Percentiles rank a stretch among this genome's conserved stretches.
Conservation (phyloP, 2,888 invertebrate species). For the Pediacus dermestoides region DNA sequence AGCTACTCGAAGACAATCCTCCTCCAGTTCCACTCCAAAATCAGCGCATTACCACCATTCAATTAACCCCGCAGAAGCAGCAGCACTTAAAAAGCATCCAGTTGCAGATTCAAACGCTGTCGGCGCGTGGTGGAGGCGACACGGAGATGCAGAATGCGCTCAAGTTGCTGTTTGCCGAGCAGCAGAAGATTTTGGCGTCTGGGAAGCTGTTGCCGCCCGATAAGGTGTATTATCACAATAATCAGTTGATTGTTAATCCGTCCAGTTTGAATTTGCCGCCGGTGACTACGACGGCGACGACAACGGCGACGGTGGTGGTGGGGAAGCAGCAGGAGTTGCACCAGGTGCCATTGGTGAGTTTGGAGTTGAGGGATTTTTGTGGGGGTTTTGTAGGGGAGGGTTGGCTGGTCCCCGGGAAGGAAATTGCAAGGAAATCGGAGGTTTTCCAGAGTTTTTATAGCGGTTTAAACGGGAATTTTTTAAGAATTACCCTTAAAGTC, state of each 20-base stretch:
- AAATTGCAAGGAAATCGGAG: too few relatives aligned
- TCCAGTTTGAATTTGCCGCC: slow-evolving; percentile 38
- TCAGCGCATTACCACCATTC: slow-evolving; percentile 69
- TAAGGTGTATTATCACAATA: slow-evolving; percentile 52
- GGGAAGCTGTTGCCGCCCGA: slow-evolving; percentile 65
- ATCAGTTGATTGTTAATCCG: slow-evolving; percentile 50
- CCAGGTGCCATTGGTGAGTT: too few relatives aligned
- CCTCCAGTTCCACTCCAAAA: slow-evolving; percentile 20
- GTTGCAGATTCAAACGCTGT: slow-evolving; percentile 65
- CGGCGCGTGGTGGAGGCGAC: slow-evolving; percentile 51
- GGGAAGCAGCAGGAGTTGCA: neutral
- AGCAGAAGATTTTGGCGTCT: slow-evolving; percentile 67
- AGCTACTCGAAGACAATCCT: slow-evolving; percentile 40
- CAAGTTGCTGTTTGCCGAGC: slow-evolving; percentile 59
- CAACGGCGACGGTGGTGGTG: slow-evolving; percentile 18
- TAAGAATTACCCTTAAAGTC: too few relatives aligned
- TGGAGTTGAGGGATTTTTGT: neutral
- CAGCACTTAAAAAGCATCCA: slow-evolving; percentile 61
- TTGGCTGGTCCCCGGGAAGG: neutral
- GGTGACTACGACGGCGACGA: slow-evolving; percentile 16
- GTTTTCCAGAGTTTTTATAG: too few relatives aligned
- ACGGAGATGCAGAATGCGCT: slow-evolving; percentile 43
- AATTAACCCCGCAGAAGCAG: slow-evolving; percentile 70
- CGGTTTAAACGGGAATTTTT: too few relatives aligned
- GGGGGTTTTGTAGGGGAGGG: neutral